Evolutionary conservation across 2,888 invertebrate genomes (phyloP), one percentile per base, ranked within the genome.

Genomic region (Idaea straminata): DNA sequence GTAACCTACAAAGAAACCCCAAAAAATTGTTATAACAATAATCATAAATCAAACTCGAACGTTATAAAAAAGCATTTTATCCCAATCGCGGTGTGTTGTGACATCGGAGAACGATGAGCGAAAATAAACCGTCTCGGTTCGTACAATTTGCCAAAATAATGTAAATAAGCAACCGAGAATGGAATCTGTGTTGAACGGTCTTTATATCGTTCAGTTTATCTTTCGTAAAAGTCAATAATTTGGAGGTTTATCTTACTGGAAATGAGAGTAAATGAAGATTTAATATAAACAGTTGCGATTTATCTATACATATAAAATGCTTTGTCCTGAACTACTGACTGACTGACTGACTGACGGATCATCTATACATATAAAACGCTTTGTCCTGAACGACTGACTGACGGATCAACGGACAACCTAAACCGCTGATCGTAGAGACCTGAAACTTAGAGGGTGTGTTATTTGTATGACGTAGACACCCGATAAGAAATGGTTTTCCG

Each of bases 51-150:
- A 36, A 47, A 10, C 13, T 47, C 47, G 47, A 47, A 47, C 10
- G 10, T 47, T 5, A 47, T 10, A 47, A 47, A 47, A 47, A 47
- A 47, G 10, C 47, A 7, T 47, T 47, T 47, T 47, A 47, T 47
- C 47, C 47, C 47, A 47, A 47, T 13, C 47, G 47, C 47, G 10
- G 63, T 64, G 63, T 74, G 71, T 74, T 72, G 70, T 74, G 70
- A 70, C 70, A 66, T 70, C 66, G 66, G 72, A 68, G 67, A 64
- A 66, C 65, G 47, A 63, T 38, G 64, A 66, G 47, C 36, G 16
- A 34, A 35, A 66, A 68, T 68, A 70, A 72, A 73, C 47, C 47
- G 47, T 47, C 47, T 47, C 47, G 47, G 13, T 47, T 47, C 47
- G 47, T 6, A 47, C 47, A 47, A 47, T 47, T 47, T 47, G 47